phyloP scores from a whole-genome alignment of 2,113 vertebrate genomes.

The Nycticorax nycticorax region DNA sequence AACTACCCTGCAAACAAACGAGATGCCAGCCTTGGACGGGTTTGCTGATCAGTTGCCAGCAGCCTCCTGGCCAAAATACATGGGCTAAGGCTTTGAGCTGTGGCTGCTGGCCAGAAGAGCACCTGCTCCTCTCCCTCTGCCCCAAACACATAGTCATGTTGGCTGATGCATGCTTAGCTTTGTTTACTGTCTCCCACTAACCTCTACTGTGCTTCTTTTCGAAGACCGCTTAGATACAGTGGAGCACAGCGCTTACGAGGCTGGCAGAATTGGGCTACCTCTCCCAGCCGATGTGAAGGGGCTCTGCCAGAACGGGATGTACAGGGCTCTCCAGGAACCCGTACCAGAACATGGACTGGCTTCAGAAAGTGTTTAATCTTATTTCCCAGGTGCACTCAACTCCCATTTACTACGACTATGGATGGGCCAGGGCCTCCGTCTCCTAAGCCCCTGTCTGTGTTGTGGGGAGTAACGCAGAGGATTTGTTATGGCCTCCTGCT shows the following conservation, averaged over 20 bases:
- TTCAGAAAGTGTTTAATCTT: not conserved
- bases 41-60: not conserved
- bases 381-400: not conserved
- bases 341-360: not conserved
- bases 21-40: not conserved
- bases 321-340: not conserved
- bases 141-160: fast-evolving
- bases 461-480: not conserved
- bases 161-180: not conserved
- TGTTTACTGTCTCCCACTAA: not conserved
- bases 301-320: not conserved
- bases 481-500: not conserved
- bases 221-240: not conserved
- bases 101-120: not conserved
- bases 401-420: fast-evolving
- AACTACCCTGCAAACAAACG: not conserved
- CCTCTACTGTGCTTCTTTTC: not conserved
- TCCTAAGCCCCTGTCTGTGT: not conserved
- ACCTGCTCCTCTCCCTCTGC: not conserved
- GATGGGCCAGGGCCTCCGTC: not conserved
- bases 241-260: not conserved
- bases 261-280: not conserved
- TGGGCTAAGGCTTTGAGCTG: not conserved
- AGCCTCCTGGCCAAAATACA: not conserved
- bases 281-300: not conserved